Evolutionary conservation across 2,113 vertebrate genomes (phyloP), one percentile per base, ranked within the genome.

Genomic region (Furnarius figulus): DNA sequence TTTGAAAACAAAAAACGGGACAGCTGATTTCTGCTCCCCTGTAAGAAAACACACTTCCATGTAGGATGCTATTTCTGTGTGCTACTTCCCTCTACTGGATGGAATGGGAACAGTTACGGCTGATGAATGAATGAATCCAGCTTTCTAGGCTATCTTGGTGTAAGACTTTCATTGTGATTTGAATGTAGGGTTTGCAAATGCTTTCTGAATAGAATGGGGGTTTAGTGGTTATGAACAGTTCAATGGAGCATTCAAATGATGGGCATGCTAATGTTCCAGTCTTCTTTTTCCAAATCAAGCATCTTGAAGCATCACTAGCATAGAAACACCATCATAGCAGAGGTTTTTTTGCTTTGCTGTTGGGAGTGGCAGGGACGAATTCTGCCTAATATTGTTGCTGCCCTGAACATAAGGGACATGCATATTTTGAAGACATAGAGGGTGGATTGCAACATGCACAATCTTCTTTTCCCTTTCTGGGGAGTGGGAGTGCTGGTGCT

Each of bases 51-150:
- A 8, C 1, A 2, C 8, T 18, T 83, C 23, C 14, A 1, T 35
- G 33, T 20, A 30, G 59, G 39, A 27, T 58, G 14, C n/a, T 91
- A 31, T 71, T 90, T 95, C 53, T 96, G 53, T 92, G 75, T 93
- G 72, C 74, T 89, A 17, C 95, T 91, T 93, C 97, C 97, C 97
- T 94, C 97, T 97, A 1, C 88, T 95, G 97, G 95, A 40, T 94
- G 88, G 94, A 97, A 97, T 96, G 94, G 89, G 71, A 90, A 66
- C 14, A 2, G 44, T 76, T 80, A 16, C 0, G 5, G 44, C 44
- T 50, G 78, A 42, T 77, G 72, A 81, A 85, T 78, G 72, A 84
- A 87, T 78, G 73, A 53, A 27, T 84, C 15, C 15, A 14, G 5
- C 83, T 92, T 84, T 21, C 46, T 47, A 40, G 55, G 42, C 59